phyloP scores from a whole-genome alignment of 1,140 invertebrate species.

The Monomorium pharaonis region DNA sequence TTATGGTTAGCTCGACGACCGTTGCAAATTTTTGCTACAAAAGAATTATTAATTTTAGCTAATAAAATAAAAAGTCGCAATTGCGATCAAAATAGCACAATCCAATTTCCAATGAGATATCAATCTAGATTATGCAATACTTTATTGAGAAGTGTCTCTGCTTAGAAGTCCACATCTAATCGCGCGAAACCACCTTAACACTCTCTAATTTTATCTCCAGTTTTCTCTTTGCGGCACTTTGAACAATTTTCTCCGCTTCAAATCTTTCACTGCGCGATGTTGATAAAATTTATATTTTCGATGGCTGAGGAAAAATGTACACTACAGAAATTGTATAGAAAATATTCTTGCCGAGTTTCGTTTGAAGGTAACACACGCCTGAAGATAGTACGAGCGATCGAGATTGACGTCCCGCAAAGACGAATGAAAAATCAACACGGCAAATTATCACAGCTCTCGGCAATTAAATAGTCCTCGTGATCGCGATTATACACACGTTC shows the following conservation, averaged over 20 bases:
- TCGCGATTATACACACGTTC: constrained; percentile 22
- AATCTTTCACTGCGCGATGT: neutral
- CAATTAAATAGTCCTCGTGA: constrained; percentile 24
- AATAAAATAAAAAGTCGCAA: neutral
- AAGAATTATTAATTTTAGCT: neutral
- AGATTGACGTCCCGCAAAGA: neutral
- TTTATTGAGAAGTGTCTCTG: neutral
- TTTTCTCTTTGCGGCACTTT: constrained; percentile 12
- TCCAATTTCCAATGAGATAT: neutral
- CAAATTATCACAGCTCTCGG: neutral
- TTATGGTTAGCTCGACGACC: neutral
- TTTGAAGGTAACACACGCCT: neutral
- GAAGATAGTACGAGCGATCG: neutral
- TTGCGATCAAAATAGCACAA: neutral
- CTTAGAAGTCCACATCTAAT: neutral
- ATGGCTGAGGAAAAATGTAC: neutral
- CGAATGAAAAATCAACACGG: constrained; percentile 1
- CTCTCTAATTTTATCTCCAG: neutral
- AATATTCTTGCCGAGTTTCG: neutral
- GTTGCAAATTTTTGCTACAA: neutral
- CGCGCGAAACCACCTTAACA: neutral
- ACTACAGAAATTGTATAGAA: neutral
- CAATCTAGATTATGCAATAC: neutral
- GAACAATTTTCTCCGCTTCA: constrained; percentile 7
- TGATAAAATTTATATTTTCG: neutral